phyloP scores from a whole-genome alignment of 2,888 invertebrate species.

The Ichneumoninae sp. region DNA sequence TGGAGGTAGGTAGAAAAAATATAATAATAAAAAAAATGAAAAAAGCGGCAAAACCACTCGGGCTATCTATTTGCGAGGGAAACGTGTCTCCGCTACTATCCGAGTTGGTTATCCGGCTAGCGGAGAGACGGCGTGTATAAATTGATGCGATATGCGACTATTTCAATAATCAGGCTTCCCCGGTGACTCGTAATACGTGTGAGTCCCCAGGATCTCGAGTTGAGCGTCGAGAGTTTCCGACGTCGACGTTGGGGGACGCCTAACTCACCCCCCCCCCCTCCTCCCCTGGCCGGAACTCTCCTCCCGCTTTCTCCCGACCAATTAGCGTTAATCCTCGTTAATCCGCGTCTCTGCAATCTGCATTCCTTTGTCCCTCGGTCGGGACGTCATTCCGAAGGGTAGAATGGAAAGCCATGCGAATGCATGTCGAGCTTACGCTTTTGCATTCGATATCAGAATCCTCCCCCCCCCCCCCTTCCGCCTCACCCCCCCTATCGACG shows the following conservation, averaged over 20 bases:
- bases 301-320: conserved; percentile 73
- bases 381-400: conserved; percentile 65
- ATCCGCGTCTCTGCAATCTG: conserved; percentile 79
- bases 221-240: conserved; percentile 15
- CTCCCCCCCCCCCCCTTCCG: neutral
- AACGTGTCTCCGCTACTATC: neutral
- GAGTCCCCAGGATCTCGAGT: conserved; percentile 35
- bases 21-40: neutral
- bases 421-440: conserved; percentile 61
- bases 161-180: conserved; percentile 79
- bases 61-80: neutral
- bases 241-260: neutral
- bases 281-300: conserved; percentile 14
- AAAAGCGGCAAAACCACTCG: neutral
- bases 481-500: conserved; percentile 3
- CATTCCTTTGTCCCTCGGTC: conserved; percentile 77
- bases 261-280: conserved; percentile 17
- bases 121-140: neutral
- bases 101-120: neutral
- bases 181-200: conserved; percentile 77
- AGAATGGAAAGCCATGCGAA: conserved; percentile 61
- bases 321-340: conserved; percentile 81
- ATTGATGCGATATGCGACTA: conserved; percentile 64
- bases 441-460: conserved; percentile 34
- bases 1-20: neutral